Evolutionary conservation across 2,113 vertebrate species (phyloP).

Genomic region (Xiphias gladius): DNA sequence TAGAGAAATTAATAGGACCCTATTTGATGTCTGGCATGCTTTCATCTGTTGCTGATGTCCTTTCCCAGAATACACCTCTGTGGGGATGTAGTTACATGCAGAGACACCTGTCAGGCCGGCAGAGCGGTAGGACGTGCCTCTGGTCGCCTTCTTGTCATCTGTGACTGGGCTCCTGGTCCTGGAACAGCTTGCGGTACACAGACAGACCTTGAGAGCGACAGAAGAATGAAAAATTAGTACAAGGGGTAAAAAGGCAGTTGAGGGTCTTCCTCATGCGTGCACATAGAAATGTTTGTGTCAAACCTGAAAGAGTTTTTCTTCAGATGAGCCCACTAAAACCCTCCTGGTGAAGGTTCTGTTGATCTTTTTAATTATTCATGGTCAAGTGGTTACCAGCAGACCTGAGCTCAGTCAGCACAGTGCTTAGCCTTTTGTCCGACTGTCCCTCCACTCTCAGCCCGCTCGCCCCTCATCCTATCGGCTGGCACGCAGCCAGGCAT

Average conservation of each 20-base stretch:
- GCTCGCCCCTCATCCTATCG: slow-evolving; percentile 56
- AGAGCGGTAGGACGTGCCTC: slow-evolving; percentile 59
- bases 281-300: slow-evolving; percentile 17
- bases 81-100: slow-evolving; percentile 78
- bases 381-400: slow-evolving; percentile 36
- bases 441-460: slow-evolving; percentile 28
- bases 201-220: slow-evolving; percentile 75
- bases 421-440: slow-evolving; percentile 27
- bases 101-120: slow-evolving; percentile 78
- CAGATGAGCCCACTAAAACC: background rate
- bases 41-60: slow-evolving; percentile 65
- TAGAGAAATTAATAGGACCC: slow-evolving; percentile 69
- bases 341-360: slow-evolving; percentile 10
- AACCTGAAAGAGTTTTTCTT: slow-evolving; percentile 25
- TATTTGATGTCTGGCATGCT: slow-evolving; percentile 69
- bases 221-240: slow-evolving; percentile 17
- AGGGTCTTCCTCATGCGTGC: background rate
- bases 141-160: slow-evolving; percentile 77
- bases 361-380: slow-evolving; percentile 35
- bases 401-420: slow-evolving; percentile 31
- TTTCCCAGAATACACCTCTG: slow-evolving; percentile 72
- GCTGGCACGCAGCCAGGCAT: slow-evolving; percentile 75
- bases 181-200: slow-evolving; percentile 76
- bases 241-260: background rate
- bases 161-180: slow-evolving; percentile 66